A percentile compares a stretch with the other conserved stretches of the same genome.
Conservation (phyloP, 2,113 vertebrate genomes). For the Saccopteryx bilineata region DNA sequence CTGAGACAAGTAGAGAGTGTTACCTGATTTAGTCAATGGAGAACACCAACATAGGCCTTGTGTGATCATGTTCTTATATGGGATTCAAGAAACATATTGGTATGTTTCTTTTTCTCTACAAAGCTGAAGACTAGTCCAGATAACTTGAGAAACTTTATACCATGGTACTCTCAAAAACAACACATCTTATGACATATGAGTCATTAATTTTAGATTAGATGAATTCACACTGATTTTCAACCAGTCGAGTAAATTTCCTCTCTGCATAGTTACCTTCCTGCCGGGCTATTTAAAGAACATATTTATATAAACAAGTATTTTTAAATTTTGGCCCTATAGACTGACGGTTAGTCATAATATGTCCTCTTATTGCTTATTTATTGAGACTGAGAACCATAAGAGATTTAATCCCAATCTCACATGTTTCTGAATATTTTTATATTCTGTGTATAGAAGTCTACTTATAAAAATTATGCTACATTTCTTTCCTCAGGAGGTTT, state of each 20-base stretch:
- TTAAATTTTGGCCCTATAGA: not conserved
- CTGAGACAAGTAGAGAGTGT: not conserved
- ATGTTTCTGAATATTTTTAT: not conserved
- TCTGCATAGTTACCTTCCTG: not conserved
- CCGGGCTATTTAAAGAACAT: not conserved
- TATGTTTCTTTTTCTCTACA: not conserved
- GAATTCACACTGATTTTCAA: not conserved
- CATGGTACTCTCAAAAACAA: not conserved
- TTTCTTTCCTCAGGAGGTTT: not conserved
- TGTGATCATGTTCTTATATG: not conserved
- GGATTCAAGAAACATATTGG: not conserved
- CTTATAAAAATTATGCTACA: not conserved
- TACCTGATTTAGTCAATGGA: not conserved
- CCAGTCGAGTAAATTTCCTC: not conserved
- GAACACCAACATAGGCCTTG: not conserved
- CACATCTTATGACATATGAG: not conserved
- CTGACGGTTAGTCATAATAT: not conserved
- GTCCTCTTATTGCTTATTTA: not conserved
- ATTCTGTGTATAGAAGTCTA: not conserved
- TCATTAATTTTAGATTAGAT: not conserved
- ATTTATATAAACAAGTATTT: not conserved
- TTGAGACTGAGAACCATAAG: not conserved
- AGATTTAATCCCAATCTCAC: not conserved
- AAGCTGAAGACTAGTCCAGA: not conserved
- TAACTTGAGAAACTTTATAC: not conserved